Evolutionary conservation across 2,797 vertebrate species (phyloP).

Genomic region (Todus mexicanus): DNA sequence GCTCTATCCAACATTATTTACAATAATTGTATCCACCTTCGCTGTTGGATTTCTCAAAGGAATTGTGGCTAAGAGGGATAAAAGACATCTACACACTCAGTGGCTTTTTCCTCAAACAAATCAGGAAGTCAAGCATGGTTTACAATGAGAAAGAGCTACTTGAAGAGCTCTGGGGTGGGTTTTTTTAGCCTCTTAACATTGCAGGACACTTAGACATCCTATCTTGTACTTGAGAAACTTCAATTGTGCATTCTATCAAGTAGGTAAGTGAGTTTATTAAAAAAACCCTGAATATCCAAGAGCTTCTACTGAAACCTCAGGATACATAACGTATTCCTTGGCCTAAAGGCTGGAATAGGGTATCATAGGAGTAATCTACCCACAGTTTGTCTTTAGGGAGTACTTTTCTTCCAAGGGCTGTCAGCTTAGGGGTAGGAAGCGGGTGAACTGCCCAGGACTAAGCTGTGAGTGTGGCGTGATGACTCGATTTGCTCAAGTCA

Average conservation of each 20-base stretch:
- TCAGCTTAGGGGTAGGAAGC: not conserved
- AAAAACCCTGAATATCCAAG: not conserved
- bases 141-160: slow-evolving; percentile 24
- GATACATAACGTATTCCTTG: not conserved
- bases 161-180: slow-evolving; percentile 28
- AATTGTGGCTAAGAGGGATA: slow-evolving; percentile 47
- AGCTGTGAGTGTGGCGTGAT: not conserved
- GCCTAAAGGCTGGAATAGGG: not conserved
- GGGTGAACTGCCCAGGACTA: not conserved
- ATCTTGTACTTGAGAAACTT: not conserved
- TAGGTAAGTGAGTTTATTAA: slow-evolving; percentile 16
- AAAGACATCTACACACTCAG: slow-evolving; percentile 34
- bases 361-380: not conserved
- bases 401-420: not conserved
- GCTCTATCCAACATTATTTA: slow-evolving; percentile 52
- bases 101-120: slow-evolving; percentile 56
- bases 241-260: slow-evolving; percentile 4
- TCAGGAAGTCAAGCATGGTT: slow-evolving; percentile 51
- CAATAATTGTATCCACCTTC: slow-evolving; percentile 57
- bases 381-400: not conserved
- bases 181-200: slow-evolving; percentile 21
- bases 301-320: not conserved
- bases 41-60: slow-evolving; percentile 47
- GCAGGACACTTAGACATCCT: slow-evolving; percentile 22
- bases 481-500: not conserved